phyloP scores from a whole-genome alignment of 2,797 vertebrate genomes.

The Serranus cabrilla region DNA sequence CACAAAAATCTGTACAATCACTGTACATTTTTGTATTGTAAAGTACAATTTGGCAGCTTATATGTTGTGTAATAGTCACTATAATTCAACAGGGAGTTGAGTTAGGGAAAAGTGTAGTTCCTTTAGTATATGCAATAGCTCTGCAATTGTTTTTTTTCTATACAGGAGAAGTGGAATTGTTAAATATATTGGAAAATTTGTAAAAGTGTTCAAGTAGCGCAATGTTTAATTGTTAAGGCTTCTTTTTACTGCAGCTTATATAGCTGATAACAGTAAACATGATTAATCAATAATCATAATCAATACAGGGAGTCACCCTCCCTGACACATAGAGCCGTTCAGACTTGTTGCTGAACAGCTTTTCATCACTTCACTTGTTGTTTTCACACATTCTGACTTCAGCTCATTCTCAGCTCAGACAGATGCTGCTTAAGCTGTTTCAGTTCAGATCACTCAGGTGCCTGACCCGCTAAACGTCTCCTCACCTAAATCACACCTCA shows the following conservation, averaged over 20 bases:
- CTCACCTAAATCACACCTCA: neutral
- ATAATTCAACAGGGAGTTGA: neutral
- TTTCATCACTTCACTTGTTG: neutral
- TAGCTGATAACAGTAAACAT: no score
- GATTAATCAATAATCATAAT: neutral
- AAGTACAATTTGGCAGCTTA: neutral
- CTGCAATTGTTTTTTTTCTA: no score
- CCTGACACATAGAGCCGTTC: neutral
- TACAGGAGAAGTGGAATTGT: neutral
- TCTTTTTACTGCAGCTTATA: no score
- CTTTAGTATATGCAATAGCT: neutral
- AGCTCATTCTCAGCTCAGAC: neutral
- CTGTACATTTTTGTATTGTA: neutral
- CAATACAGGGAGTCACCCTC: rapidly evolving
- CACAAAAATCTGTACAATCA: neutral
- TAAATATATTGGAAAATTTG: neutral
- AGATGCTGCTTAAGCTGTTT: neutral
- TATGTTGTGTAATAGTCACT: neutral
- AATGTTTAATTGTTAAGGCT: no score
- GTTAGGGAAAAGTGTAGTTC: neutral
- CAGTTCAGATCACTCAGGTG: neutral
- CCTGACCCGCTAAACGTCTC: neutral
- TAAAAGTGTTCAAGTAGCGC: no score
- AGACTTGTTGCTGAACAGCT: neutral
- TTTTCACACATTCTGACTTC: conserved; percentile 26